Evolutionary conservation across 1,140 invertebrate genomes (phyloP).

Genomic region (Wiebesia pumilae): DNA sequence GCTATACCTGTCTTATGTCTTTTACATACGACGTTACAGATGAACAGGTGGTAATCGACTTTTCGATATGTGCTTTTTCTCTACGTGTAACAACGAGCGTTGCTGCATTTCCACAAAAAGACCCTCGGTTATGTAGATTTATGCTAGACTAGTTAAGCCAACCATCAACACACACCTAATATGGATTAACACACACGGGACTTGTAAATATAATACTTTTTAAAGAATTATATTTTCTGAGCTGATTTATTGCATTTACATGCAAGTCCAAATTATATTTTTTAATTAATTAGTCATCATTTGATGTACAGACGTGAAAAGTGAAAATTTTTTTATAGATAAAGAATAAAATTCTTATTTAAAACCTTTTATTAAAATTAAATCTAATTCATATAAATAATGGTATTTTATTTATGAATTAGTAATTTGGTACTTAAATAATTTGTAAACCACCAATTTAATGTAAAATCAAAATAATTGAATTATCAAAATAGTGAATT

Average conservation of each 20-base stretch:
- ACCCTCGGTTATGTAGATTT: neutral
- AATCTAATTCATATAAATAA: no score
- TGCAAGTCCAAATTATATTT: no score
- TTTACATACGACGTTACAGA: neutral
- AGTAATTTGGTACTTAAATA: neutral
- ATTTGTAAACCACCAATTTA: neutral
- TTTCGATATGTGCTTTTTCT: constrained; percentile 28
- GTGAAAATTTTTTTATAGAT: no score
- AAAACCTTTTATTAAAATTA: no score
- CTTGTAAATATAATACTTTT: neutral
- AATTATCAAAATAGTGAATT: no score
- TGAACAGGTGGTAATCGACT: constrained; percentile 39
- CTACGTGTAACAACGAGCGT: neutral
- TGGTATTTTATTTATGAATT: neutral
- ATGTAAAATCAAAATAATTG: neutral
- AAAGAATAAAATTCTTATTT: no score
- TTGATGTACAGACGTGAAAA: no score
- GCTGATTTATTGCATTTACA: neutral
- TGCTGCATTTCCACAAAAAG: constrained; percentile 16
- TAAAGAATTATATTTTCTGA: neutral
- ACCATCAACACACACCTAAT: neutral
- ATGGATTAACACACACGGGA: no score
- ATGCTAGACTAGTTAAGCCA: neutral
- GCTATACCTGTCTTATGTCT: neutral
- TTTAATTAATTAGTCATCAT: no score